phyloP scores from a whole-genome alignment of 2,888 invertebrate species.

The Abrostola tripartita region DNA sequence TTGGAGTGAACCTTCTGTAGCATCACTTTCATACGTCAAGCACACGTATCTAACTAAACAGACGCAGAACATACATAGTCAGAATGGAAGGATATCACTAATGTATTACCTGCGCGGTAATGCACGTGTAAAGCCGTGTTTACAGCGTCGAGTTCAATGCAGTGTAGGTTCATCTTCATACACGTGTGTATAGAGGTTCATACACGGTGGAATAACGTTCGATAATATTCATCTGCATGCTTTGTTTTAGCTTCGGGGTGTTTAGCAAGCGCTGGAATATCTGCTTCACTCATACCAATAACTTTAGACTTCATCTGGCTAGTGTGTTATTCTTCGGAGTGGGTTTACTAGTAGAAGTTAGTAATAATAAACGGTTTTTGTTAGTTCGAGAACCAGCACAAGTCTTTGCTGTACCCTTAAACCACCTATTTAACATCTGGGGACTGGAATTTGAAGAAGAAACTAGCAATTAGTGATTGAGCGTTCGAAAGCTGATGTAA shows the following conservation, averaged over 20 bases:
- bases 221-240: background rate
- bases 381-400: too few species aligned
- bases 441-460: too few species aligned
- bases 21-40: background rate
- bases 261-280: background rate
- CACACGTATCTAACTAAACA: constrained; percentile 7
- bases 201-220: background rate
- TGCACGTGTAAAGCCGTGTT: constrained; percentile 2
- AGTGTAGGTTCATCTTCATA: background rate
- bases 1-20: background rate
- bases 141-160: constrained; percentile 1
- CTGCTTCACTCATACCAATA: too few species aligned
- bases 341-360: too few species aligned
- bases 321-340: too few species aligned
- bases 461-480: too few species aligned
- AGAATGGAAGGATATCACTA: constrained; percentile 23
- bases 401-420: too few species aligned
- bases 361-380: too few species aligned
- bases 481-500: too few species aligned
- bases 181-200: background rate
- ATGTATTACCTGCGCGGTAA: constrained; percentile 22
- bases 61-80: constrained; percentile 15
- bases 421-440: too few species aligned
- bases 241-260: background rate
- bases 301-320: too few species aligned